These are phyloP conservation scores for Trogon melanurus DNA, from an alignment of 2,113 vertebrate species.

Conservation along the genomic window DNA sequence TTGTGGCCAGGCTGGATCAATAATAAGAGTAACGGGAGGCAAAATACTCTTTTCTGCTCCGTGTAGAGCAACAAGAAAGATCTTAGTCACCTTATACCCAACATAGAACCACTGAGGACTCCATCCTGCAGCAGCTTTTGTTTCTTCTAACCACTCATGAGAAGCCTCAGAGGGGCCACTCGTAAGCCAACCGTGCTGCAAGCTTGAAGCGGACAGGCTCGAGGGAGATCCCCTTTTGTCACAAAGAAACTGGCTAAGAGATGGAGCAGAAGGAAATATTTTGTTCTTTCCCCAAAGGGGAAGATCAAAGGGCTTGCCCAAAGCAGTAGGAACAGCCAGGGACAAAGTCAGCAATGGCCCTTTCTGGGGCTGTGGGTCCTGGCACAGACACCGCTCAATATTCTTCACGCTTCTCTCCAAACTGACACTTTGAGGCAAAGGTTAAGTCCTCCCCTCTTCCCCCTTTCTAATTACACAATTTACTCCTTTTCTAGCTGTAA, in stretches of 20 bases:
- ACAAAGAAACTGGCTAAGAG: not conserved
- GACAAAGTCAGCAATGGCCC: not conserved
- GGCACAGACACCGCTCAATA: rapidly evolving
- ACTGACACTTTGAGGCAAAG: slow-evolving; percentile 1
- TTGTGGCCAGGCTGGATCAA: not conserved
- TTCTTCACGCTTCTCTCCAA: not conserved
- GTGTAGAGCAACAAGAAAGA: not conserved
- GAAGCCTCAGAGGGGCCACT: not conserved
- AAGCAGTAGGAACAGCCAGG: not conserved
- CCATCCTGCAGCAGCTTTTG: not conserved
- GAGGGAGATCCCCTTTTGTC: not conserved
- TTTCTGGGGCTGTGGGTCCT: not conserved
- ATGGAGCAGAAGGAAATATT: not conserved
- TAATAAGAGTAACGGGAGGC: not conserved
- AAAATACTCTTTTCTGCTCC: not conserved
- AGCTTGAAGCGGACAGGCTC: not conserved
- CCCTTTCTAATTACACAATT: slow-evolving; percentile 61
- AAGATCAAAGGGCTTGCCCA: not conserved
- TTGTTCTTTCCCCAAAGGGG: not conserved
- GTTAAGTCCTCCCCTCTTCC: not conserved
- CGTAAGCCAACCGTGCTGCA: no score
- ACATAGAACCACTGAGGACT: not conserved
- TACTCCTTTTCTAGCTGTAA: slow-evolving; percentile 51
- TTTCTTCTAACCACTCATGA: not conserved
- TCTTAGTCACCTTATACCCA: not conserved